Evolutionary conservation across 92 coral and sea anemone species (phyloP), one percentile per base, ranked within the genome.

Genomic region (Isaurus tuberculatus): DNA sequence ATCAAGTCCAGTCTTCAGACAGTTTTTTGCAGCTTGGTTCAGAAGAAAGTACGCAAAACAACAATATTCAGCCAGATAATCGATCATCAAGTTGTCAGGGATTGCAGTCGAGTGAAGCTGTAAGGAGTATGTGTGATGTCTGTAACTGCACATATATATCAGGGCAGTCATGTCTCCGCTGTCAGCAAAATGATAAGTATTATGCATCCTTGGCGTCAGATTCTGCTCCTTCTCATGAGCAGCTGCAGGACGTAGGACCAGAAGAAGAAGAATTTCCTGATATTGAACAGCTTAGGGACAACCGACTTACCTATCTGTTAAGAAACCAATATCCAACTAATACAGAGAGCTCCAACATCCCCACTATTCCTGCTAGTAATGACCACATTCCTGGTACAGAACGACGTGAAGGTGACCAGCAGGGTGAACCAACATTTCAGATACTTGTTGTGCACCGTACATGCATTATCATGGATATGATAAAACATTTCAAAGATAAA

Each of bases 271-370:
- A 43, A 13, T 36, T 19, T 55, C 69, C 60, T 55, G 77, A 80
- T 55, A 40, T 82, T 10, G 79, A 65, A 65, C 79, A 88, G 63
- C 42, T 77, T 43, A 83, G 91, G 49, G 65, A 79, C 14, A 67
- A 84, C 17, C 83, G 91, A 48, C 71, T 88, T 44, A 79, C 91
- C 46, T 22, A 64, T 51, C 78, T 88, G 25, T 88, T 48, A 16
- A 48, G 57, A 48, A 48, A 48, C 57, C 57, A 48, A 51, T 20
- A 51, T 51, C 25, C 61, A 51, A 19, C 20, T 51, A 51, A 51
- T 51, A 16, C 61, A 51, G 61, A 51, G 61, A 51, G 61, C 61
- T 51, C 61, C 23, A 51, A 16, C 61, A 51, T 51, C 22, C 61
- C 61, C 61, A 51, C 61, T 19, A 51, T 51, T 51, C 23, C 71